Evolutionary conservation across 2,888 invertebrate species (phyloP).

Genomic region (Imbricaverruca yamaguchii): DNA sequence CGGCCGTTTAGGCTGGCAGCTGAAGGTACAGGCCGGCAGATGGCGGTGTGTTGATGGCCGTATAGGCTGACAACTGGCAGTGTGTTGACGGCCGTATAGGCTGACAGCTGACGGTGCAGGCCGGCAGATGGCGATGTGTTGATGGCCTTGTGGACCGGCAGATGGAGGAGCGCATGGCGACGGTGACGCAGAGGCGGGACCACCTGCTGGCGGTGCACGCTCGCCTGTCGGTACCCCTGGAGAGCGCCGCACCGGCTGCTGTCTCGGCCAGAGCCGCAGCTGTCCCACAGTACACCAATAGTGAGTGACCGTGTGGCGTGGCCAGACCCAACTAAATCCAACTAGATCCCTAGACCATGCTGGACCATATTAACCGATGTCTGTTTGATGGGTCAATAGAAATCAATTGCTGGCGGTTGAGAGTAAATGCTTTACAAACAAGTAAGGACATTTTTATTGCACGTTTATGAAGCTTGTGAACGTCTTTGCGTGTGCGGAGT

Average conservation of each 20-base stretch:
- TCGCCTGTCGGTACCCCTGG: constrained; percentile 77
- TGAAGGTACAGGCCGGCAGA: too few species aligned
- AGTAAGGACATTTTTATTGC: too few species aligned
- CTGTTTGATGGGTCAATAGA: too few species aligned
- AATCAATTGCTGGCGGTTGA: too few species aligned
- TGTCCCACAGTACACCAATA: background rate
- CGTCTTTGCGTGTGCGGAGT: too few species aligned
- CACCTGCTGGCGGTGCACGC: constrained; percentile 92
- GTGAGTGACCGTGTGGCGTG: background rate
- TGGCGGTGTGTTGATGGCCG: too few species aligned
- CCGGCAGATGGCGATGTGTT: too few species aligned
- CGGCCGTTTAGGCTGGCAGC: too few species aligned
- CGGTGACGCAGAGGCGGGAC: constrained; percentile 76
- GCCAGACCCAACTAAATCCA: background rate
- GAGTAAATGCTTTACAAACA: too few species aligned
- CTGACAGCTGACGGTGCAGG: constrained; percentile 56
- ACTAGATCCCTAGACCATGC: too few species aligned
- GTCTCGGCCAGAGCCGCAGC: background rate
- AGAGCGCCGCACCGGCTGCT: constrained; percentile 44
- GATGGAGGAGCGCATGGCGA: constrained; percentile 78
- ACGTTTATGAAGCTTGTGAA: too few species aligned
- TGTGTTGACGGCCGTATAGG: constrained; percentile 69
- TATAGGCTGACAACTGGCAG: constrained; percentile 59
- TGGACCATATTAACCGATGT: too few species aligned
- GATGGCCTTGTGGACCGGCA: constrained; percentile 40